Base-by-base conservation (phyloP, 2,888 invertebrate species). In the Hydroisotoma schaefferi region DNA sequence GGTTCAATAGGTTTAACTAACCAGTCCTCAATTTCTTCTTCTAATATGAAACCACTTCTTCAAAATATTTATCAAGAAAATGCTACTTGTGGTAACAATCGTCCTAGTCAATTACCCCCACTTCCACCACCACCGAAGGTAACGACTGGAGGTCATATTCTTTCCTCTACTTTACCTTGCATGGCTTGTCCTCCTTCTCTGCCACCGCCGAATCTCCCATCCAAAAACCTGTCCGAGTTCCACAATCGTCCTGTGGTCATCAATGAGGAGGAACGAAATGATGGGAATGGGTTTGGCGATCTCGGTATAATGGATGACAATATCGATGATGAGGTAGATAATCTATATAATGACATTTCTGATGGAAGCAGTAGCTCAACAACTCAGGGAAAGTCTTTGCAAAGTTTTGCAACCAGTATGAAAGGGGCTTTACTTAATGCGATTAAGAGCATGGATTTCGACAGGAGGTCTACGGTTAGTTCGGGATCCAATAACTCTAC, bases 291-390 rank as follows among this genome's bases (percentile, higher is more conserved):
- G 8, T 49, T 28, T 28, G 6, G n/a, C 29, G 49, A 49, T 4
- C 8, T 49, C 5, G 18, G 37, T 29, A n/a, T n/a, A n/a, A 23
- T 5, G 23, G 48, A 23, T n/a, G 38, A 40, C 26, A 29, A 43
- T 37, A 38, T 48, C 28, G 68, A 68, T 22, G 60, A 66, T 22
- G 63, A 61, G 12, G 61, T 63, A 4, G 65, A 67, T 38, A 66
- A 66, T 23, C 51, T 68, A 38, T 70, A 70, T 58, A 70, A 68
- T 55, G 68, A 70, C 53, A 66, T 68, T 54, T 52, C 52, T 10
- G 52, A 52, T 29, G 49, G 49, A n/a, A 38, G n/a, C 3, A 12
- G 8, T 5, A 22, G 5, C 10, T 3, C 4, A 5, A 10, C 43
- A 18, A 25, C 20, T n/a, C 12, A 27, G 18, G 26, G 40, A 6